Evolutionary conservation across 2,797 vertebrate genomes (phyloP), one percentile per base, ranked within the genome.

Genomic region (Hoplostethus mediterraneus): DNA sequence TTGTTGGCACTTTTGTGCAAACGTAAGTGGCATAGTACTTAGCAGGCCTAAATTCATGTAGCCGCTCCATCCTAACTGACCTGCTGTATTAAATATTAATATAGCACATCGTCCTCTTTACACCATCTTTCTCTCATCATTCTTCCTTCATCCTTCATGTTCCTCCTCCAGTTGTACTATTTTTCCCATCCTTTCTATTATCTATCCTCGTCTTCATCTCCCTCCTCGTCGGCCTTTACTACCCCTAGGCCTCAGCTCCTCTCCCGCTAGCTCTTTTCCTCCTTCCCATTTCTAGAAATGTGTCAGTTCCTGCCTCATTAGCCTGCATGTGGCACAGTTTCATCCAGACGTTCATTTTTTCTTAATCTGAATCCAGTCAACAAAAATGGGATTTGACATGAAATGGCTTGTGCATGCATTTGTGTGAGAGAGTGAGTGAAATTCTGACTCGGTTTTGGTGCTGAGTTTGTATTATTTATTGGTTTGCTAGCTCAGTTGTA

Each of bases 71-170:
- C 82, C 79, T 76, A 71, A 86, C 87, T 90, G 87, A 87, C 89
- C 89, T 71, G 73, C 83, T 52, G 67, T 65, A 80, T 93, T 82
- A 90, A 91, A 89, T 83, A 88, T 93, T 85, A 52, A 91, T 67
- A 52, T 8, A 31, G 56, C 84, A 81, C 79, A 85, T 79, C 71
- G 84, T 77, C 74, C 65, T 77, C 62, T 60, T 79, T 31, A 63
- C 51, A 40, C 75, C 70, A 62, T 84, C 59, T 59, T 51, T 79
- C 67, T 82, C 73, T 81, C 52, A 81, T 87, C 80, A 75, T 81
- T 78, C 68, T 62, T 45, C 71, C 55, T 54, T 42, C 28, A 13
- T 69, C 72, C 51, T 74, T 68, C 82, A 75, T 71, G 55, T 67
- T 59, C 6, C 21, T 61, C 44, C 60, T 61, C 75, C 70, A 45